Percentiles rank a stretch among this genome's conserved stretches.
Evolutionary conservation across 30 jellyfish, hydroid and myxozoan species (phyloP).

Genomic region (Hydra vulgaris): DNA sequence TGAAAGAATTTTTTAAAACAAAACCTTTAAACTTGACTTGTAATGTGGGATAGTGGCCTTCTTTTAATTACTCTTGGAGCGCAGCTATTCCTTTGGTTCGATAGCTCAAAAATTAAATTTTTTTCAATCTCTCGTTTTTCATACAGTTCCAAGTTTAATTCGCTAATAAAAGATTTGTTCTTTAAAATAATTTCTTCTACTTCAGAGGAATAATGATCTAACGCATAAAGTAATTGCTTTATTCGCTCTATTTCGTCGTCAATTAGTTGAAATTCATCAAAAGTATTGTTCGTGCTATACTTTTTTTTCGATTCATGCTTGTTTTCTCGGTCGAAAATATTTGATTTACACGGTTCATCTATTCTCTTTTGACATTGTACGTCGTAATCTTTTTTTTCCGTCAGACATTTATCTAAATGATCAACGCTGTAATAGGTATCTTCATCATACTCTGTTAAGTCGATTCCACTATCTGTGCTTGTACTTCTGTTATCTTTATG

Average conservation of each 20-base stretch:
- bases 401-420: background rate
- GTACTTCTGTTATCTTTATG: background rate
- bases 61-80: background rate
- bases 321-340: no score
- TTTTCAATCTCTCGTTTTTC: background rate
- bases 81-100: background rate
- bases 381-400: background rate
- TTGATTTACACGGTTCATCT: no score
- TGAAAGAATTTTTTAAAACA: no score
- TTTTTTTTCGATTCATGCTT: no score
- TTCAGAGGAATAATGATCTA: background rate
- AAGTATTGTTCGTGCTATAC: background rate
- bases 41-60: background rate
- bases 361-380: no score
- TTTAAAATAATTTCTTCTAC: background rate
- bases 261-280: background rate
- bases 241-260: background rate
- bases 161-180: background rate
- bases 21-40: background rate
- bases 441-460: background rate
- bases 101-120: background rate
- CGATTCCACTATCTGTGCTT: background rate
- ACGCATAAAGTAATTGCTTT: background rate
- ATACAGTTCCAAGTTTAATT: background rate
- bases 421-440: background rate